Evolutionary conservation across 2,797 vertebrate species (phyloP), one percentile per base, ranked within the genome.

Genomic region (Dryobates pubescens): DNA sequence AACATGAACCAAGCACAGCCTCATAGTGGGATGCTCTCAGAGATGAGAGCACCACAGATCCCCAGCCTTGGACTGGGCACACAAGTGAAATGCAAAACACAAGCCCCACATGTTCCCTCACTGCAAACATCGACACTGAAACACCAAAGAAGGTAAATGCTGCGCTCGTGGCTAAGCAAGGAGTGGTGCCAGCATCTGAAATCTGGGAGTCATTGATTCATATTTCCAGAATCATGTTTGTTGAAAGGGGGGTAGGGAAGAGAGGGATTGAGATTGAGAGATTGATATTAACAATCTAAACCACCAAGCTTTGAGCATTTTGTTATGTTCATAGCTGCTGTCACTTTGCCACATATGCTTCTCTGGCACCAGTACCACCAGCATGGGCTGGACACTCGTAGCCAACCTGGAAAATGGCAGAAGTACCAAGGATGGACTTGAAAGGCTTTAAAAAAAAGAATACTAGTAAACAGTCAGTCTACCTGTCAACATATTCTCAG

Each of bases 151-250:
- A 49, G 82, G 86, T 88, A 61, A 91, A 62, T 4, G 16, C 64
- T 62, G 17, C 17, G 18, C 73, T 93, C 0, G 0, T 81, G 90
- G 80, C 91, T 95, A 89, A 58, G 27, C 8, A 3, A 45, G 54
- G 56, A 88, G 56, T 0, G 2, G 58, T 72, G 90, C 91, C 90
- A 96, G 77, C 56, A 27, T 45, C 70, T 47, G 80, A 89, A 94
- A 92, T 53, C 82, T 90, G 92, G 89, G 61, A 94, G 91, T 88
- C 64, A 89, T 67, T 36, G 91, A 74, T 82, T 59, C 36, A 9
- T 19, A 30, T 92, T 86, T 93, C 70, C 79, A 93, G 77, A 83
- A 77, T 62, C 1, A 2, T 53, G 82, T 84, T 53, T 41, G 23
- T 12, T 38, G 45, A 41, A 30, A 54, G 32, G 47, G 12, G 13